Conservation (phyloP, 64 coral and sea anemone species). For the Acropora tenuis region DNA sequence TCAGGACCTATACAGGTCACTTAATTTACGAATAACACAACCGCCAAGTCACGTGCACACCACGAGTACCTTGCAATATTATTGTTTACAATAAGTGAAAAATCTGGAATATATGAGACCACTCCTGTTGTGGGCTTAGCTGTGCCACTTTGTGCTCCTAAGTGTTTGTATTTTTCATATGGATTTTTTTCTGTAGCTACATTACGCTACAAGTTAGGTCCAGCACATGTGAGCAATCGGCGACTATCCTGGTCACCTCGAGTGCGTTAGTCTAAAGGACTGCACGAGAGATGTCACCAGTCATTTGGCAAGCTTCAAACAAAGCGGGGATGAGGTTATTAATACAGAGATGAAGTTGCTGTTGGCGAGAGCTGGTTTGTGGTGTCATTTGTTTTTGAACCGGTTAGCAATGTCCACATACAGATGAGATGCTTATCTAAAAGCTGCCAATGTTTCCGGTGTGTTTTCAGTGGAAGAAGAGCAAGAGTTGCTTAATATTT, state of each 20-base stretch:
- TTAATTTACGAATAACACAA: slow-evolving; percentile 4
- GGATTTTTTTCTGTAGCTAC: slow-evolving; percentile 4
- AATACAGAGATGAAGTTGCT: slow-evolving; percentile 69
- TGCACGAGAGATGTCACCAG: slow-evolving; percentile 65
- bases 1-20: slow-evolving; percentile 1
- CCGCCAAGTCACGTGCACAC: not conserved
- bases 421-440: slow-evolving; percentile 9
- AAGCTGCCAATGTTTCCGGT: slow-evolving; percentile 13
- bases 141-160: slow-evolving; percentile 3
- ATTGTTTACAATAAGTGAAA: not conserved
- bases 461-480: slow-evolving; percentile 60
- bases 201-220: slow-evolving; percentile 4
- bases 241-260: slow-evolving; percentile 24
- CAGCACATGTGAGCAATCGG: slow-evolving; percentile 4
- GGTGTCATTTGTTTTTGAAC: slow-evolving; percentile 22
- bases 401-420: not conserved
- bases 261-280: slow-evolving; percentile 50
- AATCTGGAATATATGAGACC: slow-evolving; percentile 2
- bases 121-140: not conserved
- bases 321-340: slow-evolving; percentile 35
- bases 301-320: slow-evolving; percentile 44
- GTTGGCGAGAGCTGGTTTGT: slow-evolving; percentile 58
- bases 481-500: slow-evolving; percentile 36
- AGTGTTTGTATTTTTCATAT: not conserved
- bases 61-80: not conserved